Base-by-base conservation (phyloP, 2,888 invertebrate species). In the Tanypteryx hageni region DNA sequence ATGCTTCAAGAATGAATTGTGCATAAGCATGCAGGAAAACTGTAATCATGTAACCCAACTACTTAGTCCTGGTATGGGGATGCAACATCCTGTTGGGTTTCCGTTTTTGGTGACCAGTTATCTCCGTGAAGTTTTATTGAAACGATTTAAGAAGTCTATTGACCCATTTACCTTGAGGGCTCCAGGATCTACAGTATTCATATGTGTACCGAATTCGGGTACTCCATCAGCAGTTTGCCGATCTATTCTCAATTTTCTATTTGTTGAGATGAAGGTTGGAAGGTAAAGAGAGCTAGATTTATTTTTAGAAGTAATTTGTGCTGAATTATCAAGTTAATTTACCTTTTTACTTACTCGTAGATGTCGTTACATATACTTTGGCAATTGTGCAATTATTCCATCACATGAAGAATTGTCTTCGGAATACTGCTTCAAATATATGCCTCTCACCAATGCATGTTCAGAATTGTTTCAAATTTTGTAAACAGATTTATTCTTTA, bases 241-340 rank as follows among this genome's bases (percentile, higher is more conserved):
- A n/a, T 64, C 89, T 44, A 16, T 89, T 44, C 89, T 89, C n/a
- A 89, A 89, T 44, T 89, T 89, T 64, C 68, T 89, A 31, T 89
- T 89, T 64, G 89, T 89, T 16, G 89, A 89, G 56, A 89, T 89
- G 89, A 89, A 89, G 44, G 89, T 89, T 89, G 89, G 89, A 44
- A 89, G 89, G 89, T 89, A 89, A 44, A 13, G 8, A n/a, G 13
- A 27, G 3, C 13, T 27, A 68, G 22, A 10, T 76, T 76, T 0
- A 13, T 27, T 76, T 10, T 18, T 76, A 76, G 9, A 27, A 8
- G 44, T 44, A 44, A 3, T 44, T 44, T 44, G 3, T 44, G 44
- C 44, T 44, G 44, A 44, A 44, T 44, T 44, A 3, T 44, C 44
- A 44, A 44, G 44, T 44, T 44, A 44, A n/a, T 44, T 44, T 44